Evolutionary conservation across 1,140 invertebrate species (phyloP).

Genomic region (Tenebrio molitor): DNA sequence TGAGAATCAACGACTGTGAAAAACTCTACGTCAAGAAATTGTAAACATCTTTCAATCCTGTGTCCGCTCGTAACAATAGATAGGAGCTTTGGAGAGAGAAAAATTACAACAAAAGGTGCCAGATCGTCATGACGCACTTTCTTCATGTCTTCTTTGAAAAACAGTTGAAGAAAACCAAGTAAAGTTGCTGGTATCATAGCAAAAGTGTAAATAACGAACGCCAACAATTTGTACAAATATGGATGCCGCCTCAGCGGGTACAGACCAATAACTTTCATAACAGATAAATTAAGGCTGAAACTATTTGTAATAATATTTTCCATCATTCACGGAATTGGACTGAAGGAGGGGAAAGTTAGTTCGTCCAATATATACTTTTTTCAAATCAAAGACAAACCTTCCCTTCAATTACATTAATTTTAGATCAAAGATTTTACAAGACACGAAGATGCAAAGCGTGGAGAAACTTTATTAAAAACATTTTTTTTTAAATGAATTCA

Average conservation of each 20-base stretch:
- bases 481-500: background rate
- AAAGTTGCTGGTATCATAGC: background rate
- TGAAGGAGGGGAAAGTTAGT: background rate
- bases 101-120: background rate
- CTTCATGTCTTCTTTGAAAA: background rate
- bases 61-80: too few species aligned
- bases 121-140: background rate
- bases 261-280: background rate
- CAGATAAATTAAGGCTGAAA: background rate
- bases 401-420: conserved; percentile 15
- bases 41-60: background rate
- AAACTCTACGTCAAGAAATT: background rate
- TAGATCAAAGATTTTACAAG: conserved; percentile 5
- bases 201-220: background rate
- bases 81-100: background rate
- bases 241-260: background rate
- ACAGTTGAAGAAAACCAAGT: background rate
- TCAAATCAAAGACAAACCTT: background rate
- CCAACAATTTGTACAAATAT: background rate
- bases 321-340: background rate
- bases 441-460: too few species aligned
- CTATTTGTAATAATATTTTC: background rate
- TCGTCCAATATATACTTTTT: background rate
- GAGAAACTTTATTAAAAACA: too few species aligned
- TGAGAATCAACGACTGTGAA: background rate